Evolutionary conservation across 2,113 vertebrate species (phyloP).

Genomic region (Thamnophis sirtalis): DNA sequence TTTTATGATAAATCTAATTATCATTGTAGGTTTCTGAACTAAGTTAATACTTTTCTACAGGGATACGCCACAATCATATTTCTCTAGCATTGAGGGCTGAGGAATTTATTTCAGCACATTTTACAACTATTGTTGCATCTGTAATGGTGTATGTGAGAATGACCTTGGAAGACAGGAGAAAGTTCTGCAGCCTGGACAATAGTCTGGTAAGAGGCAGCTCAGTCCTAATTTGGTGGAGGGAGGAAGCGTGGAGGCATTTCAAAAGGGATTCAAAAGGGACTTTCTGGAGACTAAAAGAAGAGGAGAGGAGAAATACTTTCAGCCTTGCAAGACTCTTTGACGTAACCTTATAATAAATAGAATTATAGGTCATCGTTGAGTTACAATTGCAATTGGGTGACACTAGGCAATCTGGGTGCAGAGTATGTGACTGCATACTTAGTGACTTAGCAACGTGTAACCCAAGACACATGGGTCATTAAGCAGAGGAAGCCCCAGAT

Average conservation of each 20-base stretch:
- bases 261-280: background rate
- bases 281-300: background rate
- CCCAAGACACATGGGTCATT: background rate
- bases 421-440: background rate
- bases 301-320: background rate
- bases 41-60: background rate
- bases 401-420: background rate
- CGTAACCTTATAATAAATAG: background rate
- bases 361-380: background rate
- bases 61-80: background rate
- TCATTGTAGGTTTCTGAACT: background rate
- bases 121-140: background rate
- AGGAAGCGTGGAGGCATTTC: background rate
- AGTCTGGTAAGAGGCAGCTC: background rate
- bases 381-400: background rate
- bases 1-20: background rate
- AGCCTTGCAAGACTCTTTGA: background rate
- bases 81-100: background rate
- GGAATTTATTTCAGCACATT: background rate
- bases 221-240: background rate
- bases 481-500: background rate
- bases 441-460: background rate
- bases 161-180: background rate
- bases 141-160: background rate
- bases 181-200: background rate